Evolutionary conservation across 2,797 vertebrate species (phyloP).

Genomic region (Hydrophis major): DNA sequence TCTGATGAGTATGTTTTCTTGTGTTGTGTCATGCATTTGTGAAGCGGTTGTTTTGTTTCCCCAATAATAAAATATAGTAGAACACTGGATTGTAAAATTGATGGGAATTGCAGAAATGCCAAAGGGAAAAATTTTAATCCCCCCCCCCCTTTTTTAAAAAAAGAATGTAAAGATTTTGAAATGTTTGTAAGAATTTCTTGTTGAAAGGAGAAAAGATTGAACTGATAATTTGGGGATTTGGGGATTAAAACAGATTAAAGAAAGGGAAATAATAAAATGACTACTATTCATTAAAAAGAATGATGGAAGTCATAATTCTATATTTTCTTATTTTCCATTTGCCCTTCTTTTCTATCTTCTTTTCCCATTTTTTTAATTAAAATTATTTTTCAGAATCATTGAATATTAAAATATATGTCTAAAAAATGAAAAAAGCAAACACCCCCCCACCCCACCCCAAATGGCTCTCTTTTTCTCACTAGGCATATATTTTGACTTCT

Average conservation of each 20-base stretch:
- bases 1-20: background rate
- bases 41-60: background rate
- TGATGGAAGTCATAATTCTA: background rate
- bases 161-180: background rate
- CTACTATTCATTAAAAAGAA: background rate
- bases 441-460: too few relatives aligned
- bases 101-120: background rate
- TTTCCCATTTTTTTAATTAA: background rate
- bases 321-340: background rate
- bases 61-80: background rate
- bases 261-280: background rate
- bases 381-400: background rate
- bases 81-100: background rate
- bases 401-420: background rate
- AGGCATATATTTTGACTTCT: background rate
- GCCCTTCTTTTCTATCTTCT: background rate
- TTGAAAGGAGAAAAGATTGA: background rate
- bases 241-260: background rate
- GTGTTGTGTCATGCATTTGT: background rate
- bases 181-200: background rate
- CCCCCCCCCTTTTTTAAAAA: background rate
- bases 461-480: background rate
- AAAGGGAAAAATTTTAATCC: background rate
- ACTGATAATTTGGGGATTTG: background rate
- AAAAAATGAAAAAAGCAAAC: background rate